Conservation (phyloP, 2,797 vertebrate genomes). For the Fistularia commersonii region DNA sequence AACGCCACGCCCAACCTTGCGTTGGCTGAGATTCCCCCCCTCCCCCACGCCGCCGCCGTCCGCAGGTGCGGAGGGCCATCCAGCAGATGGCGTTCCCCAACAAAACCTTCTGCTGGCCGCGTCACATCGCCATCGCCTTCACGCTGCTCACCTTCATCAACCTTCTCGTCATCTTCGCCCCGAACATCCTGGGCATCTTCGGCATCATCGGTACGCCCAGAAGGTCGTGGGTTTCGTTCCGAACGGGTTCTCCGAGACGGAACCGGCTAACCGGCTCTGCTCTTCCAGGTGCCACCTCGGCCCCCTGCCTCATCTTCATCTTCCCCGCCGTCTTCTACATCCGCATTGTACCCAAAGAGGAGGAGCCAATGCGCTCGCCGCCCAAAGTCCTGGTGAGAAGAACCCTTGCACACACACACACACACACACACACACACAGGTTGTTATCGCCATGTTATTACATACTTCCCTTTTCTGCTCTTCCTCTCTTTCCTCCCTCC, state of each 20-base stretch:
- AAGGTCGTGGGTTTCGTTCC: background rate
- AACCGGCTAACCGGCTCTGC: background rate
- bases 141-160: constrained; percentile 87
- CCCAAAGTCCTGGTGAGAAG: constrained; percentile 89
- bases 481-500: constrained; percentile 14
- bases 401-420: no score
- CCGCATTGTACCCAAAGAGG: constrained; percentile 91
- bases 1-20: no score
- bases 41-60: background rate
- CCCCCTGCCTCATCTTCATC: constrained; percentile 98
- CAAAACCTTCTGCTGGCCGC: constrained; percentile 92
- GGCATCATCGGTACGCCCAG: constrained; percentile 88
- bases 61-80: constrained; percentile 90
- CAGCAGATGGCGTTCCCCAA: constrained; percentile 94
- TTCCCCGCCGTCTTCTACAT: constrained; percentile 98
- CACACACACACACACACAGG: no score
- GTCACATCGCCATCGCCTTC: constrained; percentile 83
- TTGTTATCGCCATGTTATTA: background rate
- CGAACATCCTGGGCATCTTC: constrained; percentile 95
- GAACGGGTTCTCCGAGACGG: background rate
- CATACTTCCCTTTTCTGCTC: background rate
- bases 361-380: constrained; percentile 83
- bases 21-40: no score
- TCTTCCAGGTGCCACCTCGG: constrained; percentile 89
- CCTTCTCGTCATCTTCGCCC: constrained; percentile 94